A percentile compares a stretch with the other conserved stretches of the same genome.
Evolutionary conservation across 2,888 invertebrate species (phyloP).

Genomic region (Icerya purchasi): DNA sequence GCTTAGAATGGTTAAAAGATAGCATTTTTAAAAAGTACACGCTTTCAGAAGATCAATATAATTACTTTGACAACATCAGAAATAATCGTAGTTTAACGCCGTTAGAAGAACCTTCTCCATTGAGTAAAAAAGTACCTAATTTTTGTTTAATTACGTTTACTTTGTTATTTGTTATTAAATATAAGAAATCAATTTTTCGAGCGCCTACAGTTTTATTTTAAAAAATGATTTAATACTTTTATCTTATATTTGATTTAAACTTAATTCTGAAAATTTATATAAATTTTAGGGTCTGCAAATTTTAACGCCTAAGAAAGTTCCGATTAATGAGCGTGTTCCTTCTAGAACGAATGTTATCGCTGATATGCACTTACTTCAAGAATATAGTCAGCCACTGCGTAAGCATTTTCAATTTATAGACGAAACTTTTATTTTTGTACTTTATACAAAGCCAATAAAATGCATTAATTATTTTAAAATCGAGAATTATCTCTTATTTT

Average conservation of each 20-base stretch:
- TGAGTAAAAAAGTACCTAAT: slow-evolving; percentile 17
- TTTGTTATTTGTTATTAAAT: too few relatives aligned
- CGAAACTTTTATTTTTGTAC: too few relatives aligned
- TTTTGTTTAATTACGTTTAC: too few relatives aligned
- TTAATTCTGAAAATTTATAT: too few relatives aligned
- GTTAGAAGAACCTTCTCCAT: slow-evolving; percentile 13
- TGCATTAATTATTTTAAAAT: too few relatives aligned
- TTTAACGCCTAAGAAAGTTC: slow-evolving; percentile 1
- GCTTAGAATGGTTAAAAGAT: slow-evolving; percentile 49
- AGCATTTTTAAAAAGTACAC: slow-evolving; percentile 41
- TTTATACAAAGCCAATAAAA: too few relatives aligned
- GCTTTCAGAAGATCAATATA: slow-evolving; percentile 32
- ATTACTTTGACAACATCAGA: slow-evolving; percentile 6
- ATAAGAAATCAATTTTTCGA: too few relatives aligned
- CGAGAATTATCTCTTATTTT: too few relatives aligned
- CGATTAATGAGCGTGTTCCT: not conserved
- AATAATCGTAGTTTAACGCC: slow-evolving; percentile 2
- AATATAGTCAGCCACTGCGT: slow-evolving; percentile 8
- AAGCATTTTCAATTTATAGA: too few relatives aligned
- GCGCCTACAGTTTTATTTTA: too few relatives aligned
- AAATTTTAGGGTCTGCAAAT: slow-evolving; percentile 9
- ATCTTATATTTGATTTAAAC: too few relatives aligned
- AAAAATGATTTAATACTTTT: too few relatives aligned
- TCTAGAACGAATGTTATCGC: not conserved
- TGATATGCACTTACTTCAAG: slow-evolving; percentile 6